Base-by-base conservation (phyloP, 1,140 invertebrate genomes). In the Hestina assimilis region DNA sequence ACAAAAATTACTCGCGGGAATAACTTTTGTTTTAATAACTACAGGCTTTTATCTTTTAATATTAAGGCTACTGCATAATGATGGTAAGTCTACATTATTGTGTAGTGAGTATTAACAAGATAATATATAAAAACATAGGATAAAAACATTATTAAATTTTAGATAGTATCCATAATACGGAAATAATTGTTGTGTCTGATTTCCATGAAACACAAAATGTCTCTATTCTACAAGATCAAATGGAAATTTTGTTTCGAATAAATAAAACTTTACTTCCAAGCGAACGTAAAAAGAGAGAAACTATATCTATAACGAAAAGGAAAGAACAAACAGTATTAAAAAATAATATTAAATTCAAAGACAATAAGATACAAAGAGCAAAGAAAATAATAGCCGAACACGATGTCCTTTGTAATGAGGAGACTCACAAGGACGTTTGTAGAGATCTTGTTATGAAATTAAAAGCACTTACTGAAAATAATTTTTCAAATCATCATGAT, bases 331-430 rank as follows among this genome's bases (percentile, higher is more conserved):
- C 12, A 6, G 11, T 19, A 26, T 24, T 14, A 19, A 8, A 38
- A 6, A 11, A 28, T 15, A 7, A 20, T 11, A n/a, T 48, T 12
- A 67, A 64, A 65, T 60, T 64, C 41, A 70, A 69, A 47, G 69
- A 79, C 43, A 63, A 63, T 20, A 41, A 72, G 31, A 56, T 72
- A n/a, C 56, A 69, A 63, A 75, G 69, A 59, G 71, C 68, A 21
- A 71, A 59, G 62, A 75, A 79, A 57, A 67, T 85, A 1, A 66
- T 87, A 38, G 52, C 62, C 3, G 70, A 81, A 15, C 71, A 83
- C 19, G 64, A 83, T 17, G 33, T 65, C 19, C 14, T 71, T 33
- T 87, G 82, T 41, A 75, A 75, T 23, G 54, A 75, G 26, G 56
- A 69, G 15, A 65, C 64, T 24, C 61, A 75, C 40, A 61, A 61